Base-by-base conservation (phyloP, 2,888 invertebrate genomes). In the Drosophila percnosoma region DNA sequence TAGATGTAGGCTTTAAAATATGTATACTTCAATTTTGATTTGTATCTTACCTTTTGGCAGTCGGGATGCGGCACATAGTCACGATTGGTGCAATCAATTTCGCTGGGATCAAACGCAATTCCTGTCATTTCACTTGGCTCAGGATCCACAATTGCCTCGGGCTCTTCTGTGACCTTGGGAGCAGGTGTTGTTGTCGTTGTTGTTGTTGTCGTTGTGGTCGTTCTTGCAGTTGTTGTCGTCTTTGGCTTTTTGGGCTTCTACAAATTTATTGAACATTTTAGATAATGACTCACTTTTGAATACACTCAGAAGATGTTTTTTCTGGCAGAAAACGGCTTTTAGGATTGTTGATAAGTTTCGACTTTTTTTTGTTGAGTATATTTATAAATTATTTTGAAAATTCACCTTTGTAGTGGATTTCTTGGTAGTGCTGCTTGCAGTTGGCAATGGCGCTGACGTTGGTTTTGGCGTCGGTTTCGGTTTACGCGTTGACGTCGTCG, bases 1-100 rank as follows among this genome's bases (percentile, higher is more conserved):
- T 21, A 42, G 21, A 42, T 42, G 42, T 21, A 42, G 34, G 34
- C 13, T 42, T 11, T 13, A 5, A 21, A 42, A 21, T 2, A n/a
- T 4, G 4, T 31, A 2, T 3, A 33, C 45, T 21, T 6, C 5
- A 8, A 31, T 4, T 40, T 15, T 34, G 4, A 4, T n/a, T 21
- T 0, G 0, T 0, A 6, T 1, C 51, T 60, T 92, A 95, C 95
- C 93, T 94, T 94, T 73, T 92, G 80, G 78, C 95, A 96, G 68
- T 95, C 93, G 66, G 94, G 92, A 83, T 95, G 94, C 5, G 95
- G 94, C 69, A 95, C 91, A 81, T 93, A 95, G 78, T 95, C 95
- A 34, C 92, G 91, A 51, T 93, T 94, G 21, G 92, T 92, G 81
- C 95, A 95, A 54, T 94, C 94, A 13, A 92, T 84, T 48, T 83